Evolutionary conservation across 2,113 vertebrate genomes (phyloP), one percentile per base, ranked within the genome.

Genomic region (Varanus komodoensis): DNA sequence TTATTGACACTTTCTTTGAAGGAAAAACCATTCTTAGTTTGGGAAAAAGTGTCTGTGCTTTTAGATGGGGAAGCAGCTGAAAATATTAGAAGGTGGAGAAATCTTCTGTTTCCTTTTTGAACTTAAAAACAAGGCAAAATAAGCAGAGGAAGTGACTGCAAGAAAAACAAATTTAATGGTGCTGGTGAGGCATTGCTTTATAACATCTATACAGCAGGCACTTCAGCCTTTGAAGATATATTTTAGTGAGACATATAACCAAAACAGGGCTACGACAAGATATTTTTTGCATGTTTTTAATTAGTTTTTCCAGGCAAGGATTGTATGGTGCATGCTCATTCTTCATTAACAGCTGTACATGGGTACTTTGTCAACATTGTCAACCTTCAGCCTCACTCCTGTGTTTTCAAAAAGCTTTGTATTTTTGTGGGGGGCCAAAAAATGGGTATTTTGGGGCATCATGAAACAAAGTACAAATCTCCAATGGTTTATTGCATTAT

Each of bases 41-140:
- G 84, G 79, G 71, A 92, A 80, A n/a, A 17, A 17, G 87, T 92
- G 77, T 19, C 68, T 86, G 78, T 50, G 64, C 17, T 89, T 88
- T 91, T 89, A 32, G 38, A 44, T 88, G 92, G 68, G 85, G 50
- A 94, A 95, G 78, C 81, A 95, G 87, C 89, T 95, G 92, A 73
- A 92, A 78, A 87, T 89, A 83, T 82, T 83, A 89, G 50, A 11
- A 73, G 79, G 73, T 94, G 15, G 91, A 84, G n/a, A 82, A 80
- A 89, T 90, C 68, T 89, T 94, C 85, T 64, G n/a, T 92, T 95
- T 95, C 83, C 73, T 93, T 44, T 89, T 82, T 91, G 21, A 88
- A 88, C 25, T 38, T 14, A 94, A 89, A 86, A 91, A 92, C 19
- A 69, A 93, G 94, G 78, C 82, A 93, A 54, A 80, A 57, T 29